Evolutionary conservation across 2,113 vertebrate genomes (phyloP), one percentile per base, ranked within the genome.

Genomic region (Sebastes schlegelii): DNA sequence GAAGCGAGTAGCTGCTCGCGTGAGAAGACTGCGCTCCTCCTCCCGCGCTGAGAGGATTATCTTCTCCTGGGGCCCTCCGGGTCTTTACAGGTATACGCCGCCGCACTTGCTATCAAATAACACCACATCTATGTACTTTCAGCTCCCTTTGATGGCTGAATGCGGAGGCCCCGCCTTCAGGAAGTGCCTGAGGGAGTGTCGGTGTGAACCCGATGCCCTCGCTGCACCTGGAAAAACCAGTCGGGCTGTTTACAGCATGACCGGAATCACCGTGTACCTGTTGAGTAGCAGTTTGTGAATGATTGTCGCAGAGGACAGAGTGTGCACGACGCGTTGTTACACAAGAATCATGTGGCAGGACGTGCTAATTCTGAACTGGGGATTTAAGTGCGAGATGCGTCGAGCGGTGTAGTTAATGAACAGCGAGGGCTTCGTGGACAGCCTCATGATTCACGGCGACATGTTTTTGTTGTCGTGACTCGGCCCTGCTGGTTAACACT

Each of bases 171-270:
- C 63, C 51, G 26, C 86, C 88, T 66, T 51, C 83, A 89, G 81
- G 81, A 92, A 87, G 80, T 26, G 74, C 75, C 48, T 1, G 8
- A 46, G 62, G 72, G 42, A 57, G 55, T 51, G 79, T 74, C 67
- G 62, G 45, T 60, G 8, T 84, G 83, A 89, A 89, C 80, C 52
- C 67, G 17, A 61, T 55, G 86, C 7, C 80, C 72, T 83, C 68
- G 7, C 66, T 23, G 21, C 78, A 81, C 83, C 89, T 94, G 91
- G 89, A 89, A 87, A 87, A 93, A 90, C 91, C 88, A 52, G 88
- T 84, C 58, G 8, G 68, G 14, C 48, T 71, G 73, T 77, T 85
- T 42, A 61, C 71, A 43, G 52, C 67, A 58, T 51, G 76, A 80
- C 86, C 55, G 54, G 52, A 81, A 85, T 84, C 64, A 70, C 62